phyloP scores from a whole-genome alignment of 2,113 vertebrate genomes.

The Anguilla japonica region DNA sequence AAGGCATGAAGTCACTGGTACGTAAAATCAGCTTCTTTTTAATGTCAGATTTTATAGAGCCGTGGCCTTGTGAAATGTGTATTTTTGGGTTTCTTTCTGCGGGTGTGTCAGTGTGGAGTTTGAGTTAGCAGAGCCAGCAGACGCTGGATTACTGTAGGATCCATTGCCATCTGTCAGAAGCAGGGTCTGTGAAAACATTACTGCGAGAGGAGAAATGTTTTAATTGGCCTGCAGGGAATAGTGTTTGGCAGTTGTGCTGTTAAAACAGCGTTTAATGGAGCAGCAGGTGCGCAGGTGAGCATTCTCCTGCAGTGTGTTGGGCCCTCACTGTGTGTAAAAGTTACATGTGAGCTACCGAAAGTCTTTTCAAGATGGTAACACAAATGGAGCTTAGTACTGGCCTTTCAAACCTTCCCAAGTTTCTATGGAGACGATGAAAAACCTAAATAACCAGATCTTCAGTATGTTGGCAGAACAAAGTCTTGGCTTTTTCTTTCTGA shows the following conservation, averaged over 20 bases:
- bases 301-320: neutral
- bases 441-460: neutral
- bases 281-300: conserved; percentile 25
- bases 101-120: conserved; percentile 31
- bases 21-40: neutral
- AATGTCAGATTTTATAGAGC: neutral
- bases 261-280: conserved; percentile 26
- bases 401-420: neutral
- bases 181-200: conserved; percentile 31
- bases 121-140: conserved; percentile 36
- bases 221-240: conserved; percentile 50
- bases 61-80: neutral
- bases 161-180: conserved; percentile 41
- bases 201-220: conserved; percentile 35
- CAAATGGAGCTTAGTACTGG: neutral
- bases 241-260: conserved; percentile 34
- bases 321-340: neutral
- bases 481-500: neutral
- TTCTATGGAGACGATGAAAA: neutral
- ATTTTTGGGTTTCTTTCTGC: conserved; percentile 18
- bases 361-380: neutral
- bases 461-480: neutral
- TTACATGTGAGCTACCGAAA: neutral
- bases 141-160: conserved; percentile 34
- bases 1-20: neutral